phyloP scores from a whole-genome alignment of 2,113 vertebrate species.

The Scophthalmus maximus region DNA sequence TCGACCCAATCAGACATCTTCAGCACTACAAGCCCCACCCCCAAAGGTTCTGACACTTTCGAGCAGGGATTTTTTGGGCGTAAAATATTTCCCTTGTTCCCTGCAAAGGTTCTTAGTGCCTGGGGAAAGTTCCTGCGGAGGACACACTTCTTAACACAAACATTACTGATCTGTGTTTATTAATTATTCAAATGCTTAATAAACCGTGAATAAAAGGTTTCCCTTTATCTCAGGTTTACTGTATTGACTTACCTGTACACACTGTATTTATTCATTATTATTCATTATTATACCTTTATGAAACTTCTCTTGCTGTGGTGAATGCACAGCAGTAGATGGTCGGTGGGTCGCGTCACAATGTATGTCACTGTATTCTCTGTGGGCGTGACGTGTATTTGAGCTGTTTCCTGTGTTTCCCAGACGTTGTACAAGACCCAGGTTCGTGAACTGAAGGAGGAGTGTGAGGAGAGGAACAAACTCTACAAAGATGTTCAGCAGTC shows the following conservation, averaged over 20 bases:
- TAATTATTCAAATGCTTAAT: not conserved
- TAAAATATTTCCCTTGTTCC: too few relatives aligned
- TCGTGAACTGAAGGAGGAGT: slow-evolving; percentile 97
- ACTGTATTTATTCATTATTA: not conserved
- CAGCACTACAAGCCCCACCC: too few relatives aligned
- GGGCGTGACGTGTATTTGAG: not conserved
- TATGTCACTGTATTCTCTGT: not conserved
- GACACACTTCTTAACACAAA: not conserved
- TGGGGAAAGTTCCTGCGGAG: too few relatives aligned
- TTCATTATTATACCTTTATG: not conserved
- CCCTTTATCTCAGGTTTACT: not conserved
- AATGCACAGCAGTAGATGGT: not conserved
- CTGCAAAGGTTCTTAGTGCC: too few relatives aligned
- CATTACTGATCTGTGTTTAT: not conserved
- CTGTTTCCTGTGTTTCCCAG: slow-evolving; percentile 73
- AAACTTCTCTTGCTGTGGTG: not conserved
- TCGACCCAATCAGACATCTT: too few relatives aligned
- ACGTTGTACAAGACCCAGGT: slow-evolving; percentile 99
- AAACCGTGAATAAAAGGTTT: not conserved
- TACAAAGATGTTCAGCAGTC: slow-evolving; percentile 96
- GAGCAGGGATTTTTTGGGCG: too few relatives aligned
- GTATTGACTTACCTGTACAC: not conserved
- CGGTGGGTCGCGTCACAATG: not conserved
- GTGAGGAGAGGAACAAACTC: slow-evolving; percentile 95
- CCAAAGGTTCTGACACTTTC: too few relatives aligned